These are phyloP conservation scores for Eupithecia pulchellata DNA, from an alignment of 2,888 invertebrate genomes.

Conservation along the genomic window DNA sequence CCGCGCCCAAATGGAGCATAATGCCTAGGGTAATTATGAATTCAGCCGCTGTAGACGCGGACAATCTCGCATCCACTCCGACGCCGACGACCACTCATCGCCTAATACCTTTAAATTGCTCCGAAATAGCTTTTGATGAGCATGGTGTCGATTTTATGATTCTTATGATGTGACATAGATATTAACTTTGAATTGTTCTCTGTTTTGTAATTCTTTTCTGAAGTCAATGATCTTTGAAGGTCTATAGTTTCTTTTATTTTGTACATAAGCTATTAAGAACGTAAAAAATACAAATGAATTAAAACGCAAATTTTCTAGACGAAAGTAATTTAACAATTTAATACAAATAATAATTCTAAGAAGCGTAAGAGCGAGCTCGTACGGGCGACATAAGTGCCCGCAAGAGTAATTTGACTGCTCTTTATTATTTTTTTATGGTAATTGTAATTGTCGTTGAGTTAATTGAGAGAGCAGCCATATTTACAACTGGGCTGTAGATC, in stretches of 20 bases:
- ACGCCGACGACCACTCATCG: constrained; percentile 55
- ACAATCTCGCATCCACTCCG: constrained; percentile 58
- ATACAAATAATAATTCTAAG: constrained; percentile 59
- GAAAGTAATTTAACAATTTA: constrained; percentile 55
- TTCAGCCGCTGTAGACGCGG: constrained; percentile 62
- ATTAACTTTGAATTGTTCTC: constrained; percentile 43
- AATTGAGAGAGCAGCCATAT: constrained; percentile 76
- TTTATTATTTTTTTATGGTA: constrained; percentile 80
- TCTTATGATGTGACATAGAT: constrained; percentile 48
- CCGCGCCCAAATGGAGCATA: constrained; percentile 82
- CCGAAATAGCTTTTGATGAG: constrained; percentile 58
- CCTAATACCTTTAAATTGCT: constrained; percentile 70
- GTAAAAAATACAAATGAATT: not conserved
- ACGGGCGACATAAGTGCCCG: constrained; percentile 57
- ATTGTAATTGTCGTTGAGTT: constrained; percentile 76
- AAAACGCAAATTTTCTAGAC: constrained; percentile 24
- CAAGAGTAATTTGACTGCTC: constrained; percentile 68
- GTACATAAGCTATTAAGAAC: not conserved
- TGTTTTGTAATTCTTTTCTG: constrained; percentile 43
- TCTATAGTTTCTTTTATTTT: constrained; percentile 14
- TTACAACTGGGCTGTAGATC: constrained; percentile 69
- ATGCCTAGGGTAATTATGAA: constrained; percentile 84
- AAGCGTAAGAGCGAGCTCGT: constrained; percentile 52
- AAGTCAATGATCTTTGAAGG: not conserved
- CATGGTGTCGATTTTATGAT: constrained; percentile 59